Percentiles rank a stretch among this genome's conserved stretches.
Conservation (phyloP, 2,113 vertebrate genomes). For the Chloebia gouldiae region DNA sequence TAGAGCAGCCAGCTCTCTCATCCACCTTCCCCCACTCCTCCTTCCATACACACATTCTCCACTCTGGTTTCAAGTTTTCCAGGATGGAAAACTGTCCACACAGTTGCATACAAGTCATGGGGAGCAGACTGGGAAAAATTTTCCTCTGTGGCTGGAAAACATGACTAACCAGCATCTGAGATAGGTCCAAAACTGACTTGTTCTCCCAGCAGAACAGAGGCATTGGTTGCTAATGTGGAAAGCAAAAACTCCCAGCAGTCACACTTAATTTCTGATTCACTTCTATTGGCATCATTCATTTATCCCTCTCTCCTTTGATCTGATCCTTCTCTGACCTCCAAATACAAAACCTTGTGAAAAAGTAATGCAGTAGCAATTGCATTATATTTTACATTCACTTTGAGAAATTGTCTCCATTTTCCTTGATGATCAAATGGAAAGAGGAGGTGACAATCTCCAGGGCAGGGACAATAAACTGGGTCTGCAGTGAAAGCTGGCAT, state of each 20-base stretch:
- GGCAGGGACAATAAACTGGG: background rate
- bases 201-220: slow-evolving; percentile 19
- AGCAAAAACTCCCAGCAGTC: background rate
- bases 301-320: background rate
- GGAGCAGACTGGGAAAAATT: slow-evolving; percentile 38
- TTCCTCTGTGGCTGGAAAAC: slow-evolving; percentile 39
- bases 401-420: background rate
- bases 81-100: slow-evolving; percentile 41
- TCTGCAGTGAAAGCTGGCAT: background rate
- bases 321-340: background rate
- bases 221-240: slow-evolving; percentile 1
- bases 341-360: background rate
- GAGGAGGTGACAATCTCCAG: background rate
- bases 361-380: background rate
- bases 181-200: slow-evolving; percentile 15
- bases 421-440: background rate
- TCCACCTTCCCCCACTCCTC: background rate
- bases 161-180: slow-evolving; percentile 47
- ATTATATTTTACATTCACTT: background rate
- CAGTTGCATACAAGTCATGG: background rate
- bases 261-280: slow-evolving; percentile 6
- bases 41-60: background rate
- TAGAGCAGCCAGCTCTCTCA: accelerated
- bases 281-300: background rate
- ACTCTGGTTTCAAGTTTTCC: slow-evolving; percentile 11